These are phyloP conservation scores for Paedocypris micromegethes DNA, from an alignment of 2,797 vertebrate species.

Conservation along the genomic window DNA sequence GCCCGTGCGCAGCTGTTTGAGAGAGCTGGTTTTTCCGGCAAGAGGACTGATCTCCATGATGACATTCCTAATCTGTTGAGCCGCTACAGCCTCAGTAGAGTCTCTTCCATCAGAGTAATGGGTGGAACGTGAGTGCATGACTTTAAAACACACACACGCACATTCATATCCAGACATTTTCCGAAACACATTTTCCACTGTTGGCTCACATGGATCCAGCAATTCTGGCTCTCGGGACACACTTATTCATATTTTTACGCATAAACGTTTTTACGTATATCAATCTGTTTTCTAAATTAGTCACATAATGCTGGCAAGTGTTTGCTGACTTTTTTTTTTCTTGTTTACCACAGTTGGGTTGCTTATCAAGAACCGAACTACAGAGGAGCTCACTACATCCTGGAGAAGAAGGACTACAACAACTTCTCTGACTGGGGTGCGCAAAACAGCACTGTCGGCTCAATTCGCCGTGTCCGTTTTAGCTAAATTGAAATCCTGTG, in stretches of 20 bases:
- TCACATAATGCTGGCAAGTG: background rate
- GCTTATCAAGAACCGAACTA: constrained; percentile 75
- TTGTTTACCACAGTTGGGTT: constrained; percentile 61
- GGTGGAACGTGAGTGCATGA: constrained; percentile 66
- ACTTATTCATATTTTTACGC: background rate
- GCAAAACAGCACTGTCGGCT: constrained; percentile 68
- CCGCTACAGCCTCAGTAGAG: constrained; percentile 70
- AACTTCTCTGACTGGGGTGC: constrained; percentile 72
- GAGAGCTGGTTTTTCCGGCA: constrained; percentile 66
- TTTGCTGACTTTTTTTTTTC: constrained; percentile 1
- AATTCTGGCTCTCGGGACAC: too few relatives aligned
- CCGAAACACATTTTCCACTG: too few relatives aligned
- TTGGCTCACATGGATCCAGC: too few relatives aligned
- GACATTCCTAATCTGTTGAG: constrained; percentile 74
- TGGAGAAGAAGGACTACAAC: constrained; percentile 72
- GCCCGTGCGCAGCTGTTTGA: constrained; percentile 68
- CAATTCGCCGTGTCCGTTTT: constrained; percentile 69
- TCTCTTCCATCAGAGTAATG: constrained; percentile 66
- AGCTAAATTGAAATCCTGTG: constrained; percentile 47
- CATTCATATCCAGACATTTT: too few relatives aligned
- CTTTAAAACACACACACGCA: too few relatives aligned
- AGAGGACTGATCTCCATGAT: constrained; percentile 70
- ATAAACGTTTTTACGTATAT: background rate
- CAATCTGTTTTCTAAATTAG: too few relatives aligned
- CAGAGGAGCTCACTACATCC: constrained; percentile 68